Conservation (phyloP, 2,797 vertebrate genomes). For the Etheostoma perlongum region DNA sequence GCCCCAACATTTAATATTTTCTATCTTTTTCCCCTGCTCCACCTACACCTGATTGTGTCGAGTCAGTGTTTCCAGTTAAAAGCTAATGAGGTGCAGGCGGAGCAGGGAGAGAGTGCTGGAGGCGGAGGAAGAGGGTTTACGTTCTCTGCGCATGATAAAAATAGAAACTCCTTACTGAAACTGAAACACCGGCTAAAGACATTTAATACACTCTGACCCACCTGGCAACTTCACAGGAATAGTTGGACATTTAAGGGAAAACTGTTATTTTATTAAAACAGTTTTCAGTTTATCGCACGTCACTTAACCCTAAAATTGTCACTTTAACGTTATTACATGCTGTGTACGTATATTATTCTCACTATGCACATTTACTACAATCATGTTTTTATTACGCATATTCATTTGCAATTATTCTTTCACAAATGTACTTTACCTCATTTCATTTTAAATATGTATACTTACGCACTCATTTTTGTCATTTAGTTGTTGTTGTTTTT, state of each 20-base stretch:
- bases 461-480: too few species aligned
- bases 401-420: too few species aligned
- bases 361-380: too few species aligned
- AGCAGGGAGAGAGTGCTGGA: neutral
- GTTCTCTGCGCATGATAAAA: conserved; percentile 34
- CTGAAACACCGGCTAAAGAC: conserved; percentile 29
- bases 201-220: conserved; percentile 14
- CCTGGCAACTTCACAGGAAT: neutral
- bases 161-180: conserved; percentile 52
- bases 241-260: neutral
- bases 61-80: neutral
- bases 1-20: neutral
- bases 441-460: too few species aligned
- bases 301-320: too few species aligned
- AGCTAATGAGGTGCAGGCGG: neutral
- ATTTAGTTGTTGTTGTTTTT: too few species aligned
- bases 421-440: too few species aligned
- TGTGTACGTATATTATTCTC: too few species aligned
- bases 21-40: neutral
- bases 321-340: too few species aligned
- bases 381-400: too few species aligned
- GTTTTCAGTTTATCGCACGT: too few species aligned
- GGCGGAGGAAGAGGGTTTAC: neutral
- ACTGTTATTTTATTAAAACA: neutral
- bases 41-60: neutral